These are phyloP conservation scores for Brachionus sp. DNA, from an alignment of 1,140 invertebrate species.

Conservation along the genomic window DNA sequence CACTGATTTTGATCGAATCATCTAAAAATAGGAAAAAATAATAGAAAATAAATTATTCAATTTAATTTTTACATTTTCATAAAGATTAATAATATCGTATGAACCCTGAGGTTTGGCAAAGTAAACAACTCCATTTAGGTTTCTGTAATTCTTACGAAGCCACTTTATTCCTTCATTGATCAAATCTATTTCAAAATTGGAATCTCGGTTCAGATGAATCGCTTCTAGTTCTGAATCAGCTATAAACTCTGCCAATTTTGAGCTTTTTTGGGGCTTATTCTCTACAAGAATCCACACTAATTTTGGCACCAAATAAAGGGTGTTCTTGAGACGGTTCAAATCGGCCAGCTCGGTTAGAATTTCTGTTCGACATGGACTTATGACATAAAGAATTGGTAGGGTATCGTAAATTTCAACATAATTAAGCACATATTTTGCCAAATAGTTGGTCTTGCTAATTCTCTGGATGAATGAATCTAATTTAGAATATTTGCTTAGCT, in stretches of 20 bases:
- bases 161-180: background rate
- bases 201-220: background rate
- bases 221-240: background rate
- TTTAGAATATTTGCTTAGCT: background rate
- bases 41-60: background rate
- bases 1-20: background rate
- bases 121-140: background rate
- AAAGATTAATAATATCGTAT: background rate
- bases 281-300: conserved; percentile 19
- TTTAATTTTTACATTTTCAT: background rate
- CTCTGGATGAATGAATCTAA: background rate
- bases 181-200: background rate
- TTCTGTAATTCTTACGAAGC: background rate
- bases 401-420: background rate
- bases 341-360: background rate
- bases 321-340: conserved; percentile 12
- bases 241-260: background rate
- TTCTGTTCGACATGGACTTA: background rate
- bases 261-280: background rate
- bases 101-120: background rate
- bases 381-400: background rate
- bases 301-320: background rate
- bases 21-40: background rate
- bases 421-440: background rate
- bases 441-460: background rate